phyloP scores from a whole-genome alignment of 2,888 invertebrate genomes.

The Pyrocoelia pectoralis region DNA sequence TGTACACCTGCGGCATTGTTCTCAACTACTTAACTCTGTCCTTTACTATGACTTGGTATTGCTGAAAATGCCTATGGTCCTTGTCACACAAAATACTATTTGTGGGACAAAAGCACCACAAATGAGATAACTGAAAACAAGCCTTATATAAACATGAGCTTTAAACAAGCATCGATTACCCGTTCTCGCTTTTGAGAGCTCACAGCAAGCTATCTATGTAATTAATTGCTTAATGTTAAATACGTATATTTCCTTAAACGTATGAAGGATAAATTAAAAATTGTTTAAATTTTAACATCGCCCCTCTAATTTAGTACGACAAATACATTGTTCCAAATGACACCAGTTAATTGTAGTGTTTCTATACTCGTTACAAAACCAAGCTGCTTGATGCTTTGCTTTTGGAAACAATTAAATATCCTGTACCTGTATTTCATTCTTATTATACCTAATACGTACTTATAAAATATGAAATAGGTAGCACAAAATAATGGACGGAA shows the following conservation, averaged over 20 bases:
- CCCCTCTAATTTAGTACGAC: too few relatives aligned
- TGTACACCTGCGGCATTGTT: constrained; percentile 54
- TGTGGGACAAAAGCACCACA: constrained; percentile 39
- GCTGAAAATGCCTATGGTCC: constrained; percentile 21
- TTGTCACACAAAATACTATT: constrained; percentile 36
- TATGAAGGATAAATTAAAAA: neutral
- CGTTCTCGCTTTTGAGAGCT: constrained; percentile 23
- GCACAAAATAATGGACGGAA: too few relatives aligned
- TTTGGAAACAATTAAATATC: too few relatives aligned
- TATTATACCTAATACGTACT: too few relatives aligned
- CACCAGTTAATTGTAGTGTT: too few relatives aligned
- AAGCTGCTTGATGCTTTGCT: too few relatives aligned
- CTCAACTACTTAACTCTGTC: constrained; percentile 46
- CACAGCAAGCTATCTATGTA: constrained; percentile 17
- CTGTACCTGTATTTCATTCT: too few relatives aligned
- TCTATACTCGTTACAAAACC: too few relatives aligned
- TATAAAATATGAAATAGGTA: too few relatives aligned
- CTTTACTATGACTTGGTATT: constrained; percentile 23
- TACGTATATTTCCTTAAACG: neutral
- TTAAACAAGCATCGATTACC: constrained; percentile 41
- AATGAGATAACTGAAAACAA: constrained; percentile 43
- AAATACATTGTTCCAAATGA: too few relatives aligned
- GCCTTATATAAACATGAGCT: constrained; percentile 43
- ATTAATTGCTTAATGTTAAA: constrained; percentile 26
- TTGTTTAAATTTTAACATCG: too few relatives aligned